Base-by-base conservation (phyloP, 1,140 invertebrate genomes). In the Pomphorhynchus laevis region DNA sequence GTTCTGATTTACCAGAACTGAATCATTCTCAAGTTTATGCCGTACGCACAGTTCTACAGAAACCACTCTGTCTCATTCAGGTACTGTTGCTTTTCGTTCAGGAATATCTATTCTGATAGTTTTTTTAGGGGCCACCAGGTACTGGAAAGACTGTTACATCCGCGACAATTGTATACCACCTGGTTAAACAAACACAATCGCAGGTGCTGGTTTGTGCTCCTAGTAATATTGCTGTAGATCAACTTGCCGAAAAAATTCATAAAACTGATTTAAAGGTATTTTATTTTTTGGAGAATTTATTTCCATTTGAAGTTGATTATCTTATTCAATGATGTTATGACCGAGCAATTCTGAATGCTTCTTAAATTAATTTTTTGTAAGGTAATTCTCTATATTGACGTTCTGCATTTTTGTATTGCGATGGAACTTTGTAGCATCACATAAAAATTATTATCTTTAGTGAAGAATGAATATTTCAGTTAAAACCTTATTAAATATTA, bases 101-200 rank as follows among this genome's bases (percentile, higher is more conserved):
- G 17, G 17, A 11, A 12, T 34, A 8, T 11, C n/a, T 40, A 18
- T n/a, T 5, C 17, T 34, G n/a, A 31, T 12, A 18, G 9, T 23
- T 46, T 39, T 41, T 44, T n/a, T 40, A 58, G 59, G 66, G 65
- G 22, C 65, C 65, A 4, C 77, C 77, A 3, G 77, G 79, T 21
- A 95, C 84, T 0, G 84, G 86, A 1, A 95, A 98, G 60, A 98
- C 89, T 0, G 86, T 98, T 0, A 98, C 89, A 2, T 95, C 86
- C 5, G 89, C 89, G 0, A 91, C 86, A 0, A 82, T 98, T 49
- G 86, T 98, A 0, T 95, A 91, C 53, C 89, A 98, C 55, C 60
- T 98, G 23, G 80, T 82, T 0, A 75, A 84, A 53, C 76, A 86
- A 51, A 75, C 70, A 46, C 57, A 59, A 34, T 77, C 79, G 2